Evolutionary conservation across 2,113 vertebrate species (phyloP).

Genomic region (Corythoichthys intestinalis): DNA sequence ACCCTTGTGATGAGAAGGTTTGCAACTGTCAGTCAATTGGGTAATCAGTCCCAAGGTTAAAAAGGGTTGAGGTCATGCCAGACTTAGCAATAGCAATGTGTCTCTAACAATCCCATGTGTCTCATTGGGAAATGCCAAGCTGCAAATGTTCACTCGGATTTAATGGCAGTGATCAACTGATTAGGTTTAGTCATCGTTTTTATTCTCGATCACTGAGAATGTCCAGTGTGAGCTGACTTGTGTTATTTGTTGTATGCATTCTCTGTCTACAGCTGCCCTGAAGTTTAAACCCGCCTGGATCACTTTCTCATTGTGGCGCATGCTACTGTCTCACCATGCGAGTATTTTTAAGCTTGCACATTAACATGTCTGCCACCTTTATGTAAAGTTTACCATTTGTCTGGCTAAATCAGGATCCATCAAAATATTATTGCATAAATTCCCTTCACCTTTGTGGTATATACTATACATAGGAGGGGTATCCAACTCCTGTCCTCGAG

Average conservation of each 20-base stretch:
- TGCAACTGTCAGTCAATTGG: constrained; percentile 43
- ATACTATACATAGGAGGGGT: too few species aligned
- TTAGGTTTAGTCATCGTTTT: constrained; percentile 58
- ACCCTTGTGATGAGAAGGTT: constrained; percentile 20
- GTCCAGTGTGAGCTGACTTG: constrained; percentile 45
- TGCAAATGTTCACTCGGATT: constrained; percentile 16
- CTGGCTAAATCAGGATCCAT: constrained; percentile 31
- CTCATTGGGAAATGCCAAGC: constrained; percentile 12
- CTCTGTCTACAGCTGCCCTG: constrained; percentile 48
- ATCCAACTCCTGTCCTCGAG: too few species aligned
- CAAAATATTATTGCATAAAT: constrained; percentile 16
- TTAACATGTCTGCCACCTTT: constrained; percentile 40
- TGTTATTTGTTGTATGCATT: constrained; percentile 55
- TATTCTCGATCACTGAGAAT: constrained; percentile 58
- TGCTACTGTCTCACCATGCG: constrained; percentile 30
- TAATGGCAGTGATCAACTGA: constrained; percentile 19
- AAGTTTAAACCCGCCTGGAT: constrained; percentile 43
- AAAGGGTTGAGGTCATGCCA: constrained; percentile 47
- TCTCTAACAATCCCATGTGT: constrained; percentile 1
- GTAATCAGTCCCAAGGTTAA: constrained; percentile 48
- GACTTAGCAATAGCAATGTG: background rate
- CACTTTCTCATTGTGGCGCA: constrained; percentile 29
- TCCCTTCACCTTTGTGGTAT: background rate
- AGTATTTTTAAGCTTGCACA: constrained; percentile 51
- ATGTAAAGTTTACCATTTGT: constrained; percentile 40